Conservation (phyloP, 2,888 invertebrate species). For the Crocallis elinguaria region DNA sequence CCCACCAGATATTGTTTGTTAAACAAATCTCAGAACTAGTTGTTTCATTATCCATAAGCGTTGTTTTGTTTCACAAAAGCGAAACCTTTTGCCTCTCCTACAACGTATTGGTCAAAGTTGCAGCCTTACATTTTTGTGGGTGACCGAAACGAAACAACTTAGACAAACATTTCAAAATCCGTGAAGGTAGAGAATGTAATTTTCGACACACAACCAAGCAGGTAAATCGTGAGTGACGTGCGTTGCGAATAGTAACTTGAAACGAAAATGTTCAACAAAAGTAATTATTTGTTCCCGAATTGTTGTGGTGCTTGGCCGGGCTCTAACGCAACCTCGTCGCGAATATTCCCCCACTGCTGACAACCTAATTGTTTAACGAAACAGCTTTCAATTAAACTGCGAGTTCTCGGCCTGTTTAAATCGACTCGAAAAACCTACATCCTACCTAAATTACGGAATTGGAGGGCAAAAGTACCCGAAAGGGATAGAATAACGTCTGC, state of each 20-base stretch:
- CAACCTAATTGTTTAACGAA: constrained; percentile 67
- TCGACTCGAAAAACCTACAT: constrained; percentile 51
- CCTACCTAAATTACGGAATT: constrained; percentile 50
- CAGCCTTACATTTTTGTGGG: background rate
- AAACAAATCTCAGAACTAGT: background rate
- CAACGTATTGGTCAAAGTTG: background rate
- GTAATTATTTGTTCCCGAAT: constrained; percentile 67
- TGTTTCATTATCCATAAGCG: background rate
- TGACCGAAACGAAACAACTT: constrained; percentile 23
- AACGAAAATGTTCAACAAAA: constrained; percentile 57
- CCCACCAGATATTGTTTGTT: too few relatives aligned
- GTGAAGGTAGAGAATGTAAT: constrained; percentile 39
- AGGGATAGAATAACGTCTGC: constrained; percentile 52
- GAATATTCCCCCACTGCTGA: constrained; percentile 51
- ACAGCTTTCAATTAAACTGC: constrained; percentile 64
- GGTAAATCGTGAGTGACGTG: constrained; percentile 49
- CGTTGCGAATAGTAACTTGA: constrained; percentile 48
- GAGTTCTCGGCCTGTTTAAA: constrained; percentile 49
- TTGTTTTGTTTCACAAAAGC: background rate
- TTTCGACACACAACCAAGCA: constrained; percentile 37
- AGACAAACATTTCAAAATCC: constrained; percentile 28
- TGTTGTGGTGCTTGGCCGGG: constrained; percentile 46
- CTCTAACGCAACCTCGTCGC: constrained; percentile 29
- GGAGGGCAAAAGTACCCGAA: constrained; percentile 44
- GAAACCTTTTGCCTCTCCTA: background rate